These are phyloP conservation scores for Pardalotus punctatus DNA, from an alignment of 2,113 vertebrate species.

Conservation along the genomic window DNA sequence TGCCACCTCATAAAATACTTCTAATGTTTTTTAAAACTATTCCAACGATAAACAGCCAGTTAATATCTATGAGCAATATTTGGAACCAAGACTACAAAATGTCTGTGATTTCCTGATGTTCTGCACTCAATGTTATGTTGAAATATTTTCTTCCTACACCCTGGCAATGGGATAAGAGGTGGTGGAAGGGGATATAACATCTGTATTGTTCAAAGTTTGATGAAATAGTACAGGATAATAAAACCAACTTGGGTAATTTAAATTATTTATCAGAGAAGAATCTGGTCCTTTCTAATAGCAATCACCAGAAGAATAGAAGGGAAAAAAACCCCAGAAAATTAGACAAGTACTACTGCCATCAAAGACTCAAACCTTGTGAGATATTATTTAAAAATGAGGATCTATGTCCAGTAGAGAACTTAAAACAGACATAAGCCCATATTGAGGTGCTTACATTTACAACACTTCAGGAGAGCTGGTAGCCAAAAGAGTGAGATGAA, in stretches of 20 bases:
- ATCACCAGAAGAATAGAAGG: neutral
- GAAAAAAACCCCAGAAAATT: neutral
- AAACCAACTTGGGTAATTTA: neutral
- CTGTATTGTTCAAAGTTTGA: neutral
- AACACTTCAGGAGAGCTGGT: neutral
- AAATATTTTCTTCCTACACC: neutral
- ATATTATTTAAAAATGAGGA: neutral
- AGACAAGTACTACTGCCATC: neutral
- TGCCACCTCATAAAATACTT: neutral
- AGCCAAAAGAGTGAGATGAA: neutral
- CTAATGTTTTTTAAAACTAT: neutral
- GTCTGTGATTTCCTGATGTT: neutral
- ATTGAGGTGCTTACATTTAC: neutral
- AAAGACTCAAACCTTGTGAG: accelerated
- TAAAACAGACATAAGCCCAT: neutral
- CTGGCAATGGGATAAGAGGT: neutral
- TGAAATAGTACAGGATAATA: neutral
- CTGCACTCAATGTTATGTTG: neutral
- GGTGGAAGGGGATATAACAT: neutral
- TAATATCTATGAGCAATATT: neutral
- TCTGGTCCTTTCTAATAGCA: neutral
- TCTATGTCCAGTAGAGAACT: neutral
- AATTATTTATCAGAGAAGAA: neutral
- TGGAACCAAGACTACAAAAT: neutral
- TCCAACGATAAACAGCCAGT: neutral